Evolutionary conservation across 2,797 vertebrate genomes (phyloP).

Genomic region (Salmo trutta): DNA sequence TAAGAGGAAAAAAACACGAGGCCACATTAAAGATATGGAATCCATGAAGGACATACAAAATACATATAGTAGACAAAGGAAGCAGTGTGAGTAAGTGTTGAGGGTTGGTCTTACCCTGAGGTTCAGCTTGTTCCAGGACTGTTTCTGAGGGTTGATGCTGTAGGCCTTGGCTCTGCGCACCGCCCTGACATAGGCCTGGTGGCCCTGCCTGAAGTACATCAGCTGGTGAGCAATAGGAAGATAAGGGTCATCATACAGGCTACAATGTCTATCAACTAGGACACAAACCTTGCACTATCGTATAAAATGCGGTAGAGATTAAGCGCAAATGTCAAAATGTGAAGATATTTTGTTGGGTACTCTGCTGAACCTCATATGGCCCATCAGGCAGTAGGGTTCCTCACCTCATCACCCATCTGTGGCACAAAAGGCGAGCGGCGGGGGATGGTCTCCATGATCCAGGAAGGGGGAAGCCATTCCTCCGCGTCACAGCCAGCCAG

Average conservation of each 20-base stretch:
- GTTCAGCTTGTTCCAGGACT: constrained; percentile 97
- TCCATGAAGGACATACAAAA: too few relatives aligned
- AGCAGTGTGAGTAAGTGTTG: neutral
- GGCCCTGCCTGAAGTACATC: constrained; percentile 97
- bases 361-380: neutral
- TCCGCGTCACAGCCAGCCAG: constrained; percentile 85
- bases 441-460: constrained; percentile 94
- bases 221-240: constrained; percentile 74
- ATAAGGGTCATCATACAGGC: constrained; percentile 1
- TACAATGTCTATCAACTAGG: neutral
- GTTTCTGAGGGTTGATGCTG: constrained; percentile 94
- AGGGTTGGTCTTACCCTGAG: constrained; percentile 85
- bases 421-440: constrained; percentile 94
- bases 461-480: constrained; percentile 91
- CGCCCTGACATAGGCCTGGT: constrained; percentile 94
- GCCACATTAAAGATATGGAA: neutral
- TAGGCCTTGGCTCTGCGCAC: constrained; percentile 93
- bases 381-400: neutral
- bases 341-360: neutral
- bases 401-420: constrained; percentile 98
- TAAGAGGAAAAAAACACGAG: neutral
- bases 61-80: neutral
- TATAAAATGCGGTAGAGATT: neutral
- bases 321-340: neutral
- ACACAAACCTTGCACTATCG: too few relatives aligned